Evolutionary conservation across 2,888 invertebrate genomes (phyloP), one percentile per base, ranked within the genome.

Genomic region (Tachina grossa): DNA sequence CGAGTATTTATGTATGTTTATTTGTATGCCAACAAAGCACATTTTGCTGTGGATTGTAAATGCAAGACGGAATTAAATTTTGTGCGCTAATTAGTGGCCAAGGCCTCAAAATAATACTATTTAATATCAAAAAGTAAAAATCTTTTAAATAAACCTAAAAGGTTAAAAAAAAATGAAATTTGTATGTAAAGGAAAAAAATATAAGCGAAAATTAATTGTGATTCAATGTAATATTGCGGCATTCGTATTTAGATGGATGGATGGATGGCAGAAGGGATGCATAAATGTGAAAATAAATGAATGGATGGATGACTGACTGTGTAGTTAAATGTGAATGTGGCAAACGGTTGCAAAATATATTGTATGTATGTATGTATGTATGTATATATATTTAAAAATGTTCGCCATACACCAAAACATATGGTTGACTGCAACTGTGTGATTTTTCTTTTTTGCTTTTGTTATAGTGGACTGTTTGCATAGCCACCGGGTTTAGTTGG

Each of bases 71-170:
- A 86, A 88, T 88, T 87, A 84, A 87, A 87, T 88, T 88, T 84
- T 81, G 84, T 84, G 82, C 5, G 83, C 87, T 88, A 88, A 88
- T 88, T 88, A 88, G 87, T 87, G 85, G 71, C 43, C 87, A 86
- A 85, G 84, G 81, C 80, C 75, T 83, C 51, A 49, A 63, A 85
- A 79, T 31, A 82, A 69, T 71, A 9, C 47, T 74, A 77, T 84
- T 61, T 61, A 61, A 49, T 5, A 19, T 6, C 19, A 55, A 55
- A 22, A 22, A 59, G 10, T 31, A 72, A 74, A 53, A 78, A 14
- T 72, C 59, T 51, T 14, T 57, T 49, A 14, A 57, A 41, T 22
- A 66, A 43, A 19, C n/a, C 22, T 31, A 31, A 49, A 43, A 74
- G 41, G 55, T 59, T 68, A 9, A 31, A 19, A 8, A 51, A 51